These are phyloP conservation scores for Plutella xylostella DNA, from an alignment of 2,888 invertebrate species.

Conservation along the genomic window DNA sequence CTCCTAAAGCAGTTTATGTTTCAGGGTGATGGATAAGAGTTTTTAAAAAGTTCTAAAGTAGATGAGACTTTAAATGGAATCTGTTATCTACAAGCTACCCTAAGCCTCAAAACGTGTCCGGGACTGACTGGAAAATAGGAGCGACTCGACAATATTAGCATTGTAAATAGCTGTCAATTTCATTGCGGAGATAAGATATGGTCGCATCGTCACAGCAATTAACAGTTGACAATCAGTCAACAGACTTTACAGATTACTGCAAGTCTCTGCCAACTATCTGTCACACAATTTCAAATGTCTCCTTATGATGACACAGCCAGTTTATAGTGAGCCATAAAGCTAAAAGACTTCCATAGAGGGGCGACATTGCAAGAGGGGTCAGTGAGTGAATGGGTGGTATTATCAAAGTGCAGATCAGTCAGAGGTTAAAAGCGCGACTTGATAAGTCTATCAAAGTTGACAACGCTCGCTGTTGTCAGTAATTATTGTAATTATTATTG, in stretches of 20 bases:
- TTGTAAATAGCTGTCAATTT: too few species aligned
- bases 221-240: constrained; percentile 37
- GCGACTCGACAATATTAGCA: not conserved
- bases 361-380: constrained; percentile 8
- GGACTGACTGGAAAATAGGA: too few species aligned
- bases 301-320: constrained; percentile 22
- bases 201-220: constrained; percentile 31
- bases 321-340: constrained; percentile 21
- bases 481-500: constrained; percentile 27
- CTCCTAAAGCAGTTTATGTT: constrained; percentile 48
- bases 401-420: constrained; percentile 50
- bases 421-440: constrained; percentile 35
- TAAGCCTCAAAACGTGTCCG: too few species aligned
- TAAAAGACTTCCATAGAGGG: too few species aligned
- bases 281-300: constrained; percentile 30
- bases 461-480: constrained; percentile 37
- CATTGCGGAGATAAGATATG: not conserved
- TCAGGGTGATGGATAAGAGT: constrained; percentile 51
- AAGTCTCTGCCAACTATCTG: constrained; percentile 31
- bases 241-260: constrained; percentile 1
- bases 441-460: constrained; percentile 38
- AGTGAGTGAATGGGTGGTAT: constrained; percentile 21
- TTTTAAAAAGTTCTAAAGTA: not conserved
- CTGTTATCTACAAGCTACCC: too few species aligned
- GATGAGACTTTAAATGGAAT: too few species aligned